Evolutionary conservation across 2,888 invertebrate species (phyloP).

Genomic region (Stenurella melanura): DNA sequence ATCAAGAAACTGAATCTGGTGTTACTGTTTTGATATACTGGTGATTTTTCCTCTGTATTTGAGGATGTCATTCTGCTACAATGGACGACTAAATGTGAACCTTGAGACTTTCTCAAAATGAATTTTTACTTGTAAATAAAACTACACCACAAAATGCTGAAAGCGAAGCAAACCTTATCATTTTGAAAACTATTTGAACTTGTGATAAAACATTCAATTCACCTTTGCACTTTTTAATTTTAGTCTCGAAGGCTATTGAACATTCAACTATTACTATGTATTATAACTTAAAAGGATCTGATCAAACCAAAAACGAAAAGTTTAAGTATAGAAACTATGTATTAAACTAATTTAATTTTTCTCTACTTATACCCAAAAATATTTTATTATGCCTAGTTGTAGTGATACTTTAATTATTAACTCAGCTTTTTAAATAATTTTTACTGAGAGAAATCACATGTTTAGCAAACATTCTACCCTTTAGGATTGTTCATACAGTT

Average conservation of each 20-base stretch:
- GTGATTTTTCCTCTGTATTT: no score
- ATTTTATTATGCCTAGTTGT: slow-evolving; percentile 38
- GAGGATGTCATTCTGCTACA: no score
- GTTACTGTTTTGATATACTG: no score
- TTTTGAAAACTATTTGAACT: slow-evolving; percentile 5
- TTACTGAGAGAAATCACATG: slow-evolving; percentile 21
- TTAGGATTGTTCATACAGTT: neutral
- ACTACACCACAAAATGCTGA: neutral
- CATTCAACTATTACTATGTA: neutral
- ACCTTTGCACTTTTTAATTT: neutral
- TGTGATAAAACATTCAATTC: slow-evolving; percentile 29
- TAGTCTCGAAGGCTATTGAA: neutral
- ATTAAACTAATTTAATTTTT: slow-evolving; percentile 23
- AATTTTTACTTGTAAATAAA: slow-evolving; percentile 17
- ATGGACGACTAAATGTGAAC: neutral
- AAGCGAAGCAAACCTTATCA: slow-evolving; percentile 17
- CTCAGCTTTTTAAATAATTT: slow-evolving; percentile 29
- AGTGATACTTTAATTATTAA: slow-evolving; percentile 34
- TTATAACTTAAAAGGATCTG: slow-evolving; percentile 26
- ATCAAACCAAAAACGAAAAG: slow-evolving; percentile 29
- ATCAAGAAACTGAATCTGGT: no score
- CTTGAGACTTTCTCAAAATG: neutral
- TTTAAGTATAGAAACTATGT: slow-evolving; percentile 18
- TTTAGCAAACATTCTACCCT: neutral
- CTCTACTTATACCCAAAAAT: slow-evolving; percentile 27